Evolutionary conservation across 1,140 invertebrate genomes (phyloP).

Genomic region (Triops cancriformis): DNA sequence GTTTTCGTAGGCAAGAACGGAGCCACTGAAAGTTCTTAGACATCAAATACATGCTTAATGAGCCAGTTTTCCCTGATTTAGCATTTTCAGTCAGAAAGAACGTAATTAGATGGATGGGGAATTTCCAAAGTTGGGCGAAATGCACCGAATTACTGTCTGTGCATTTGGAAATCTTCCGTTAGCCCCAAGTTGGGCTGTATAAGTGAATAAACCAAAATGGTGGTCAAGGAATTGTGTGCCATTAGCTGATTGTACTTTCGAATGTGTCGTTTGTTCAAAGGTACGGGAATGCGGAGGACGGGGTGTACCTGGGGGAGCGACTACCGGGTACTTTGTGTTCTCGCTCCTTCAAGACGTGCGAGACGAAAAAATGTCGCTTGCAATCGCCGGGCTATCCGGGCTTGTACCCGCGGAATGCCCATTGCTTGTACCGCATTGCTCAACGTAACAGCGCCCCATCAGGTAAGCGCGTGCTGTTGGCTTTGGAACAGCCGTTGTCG

Average conservation of each 20-base stretch:
- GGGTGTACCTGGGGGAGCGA: constrained; percentile 55
- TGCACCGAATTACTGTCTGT: no score
- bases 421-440: constrained; percentile 56
- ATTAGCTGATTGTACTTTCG: neutral
- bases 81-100: no score
- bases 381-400: constrained; percentile 80
- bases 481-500: constrained; percentile 10
- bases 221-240: neutral
- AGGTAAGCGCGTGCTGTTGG: constrained; percentile 15
- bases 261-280: constrained; percentile 15
- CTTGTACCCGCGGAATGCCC: constrained; percentile 72
- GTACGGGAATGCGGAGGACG: neutral
- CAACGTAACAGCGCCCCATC: neutral
- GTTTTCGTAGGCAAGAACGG: no score
- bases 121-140: no score
- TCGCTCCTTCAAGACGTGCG: constrained; percentile 77
- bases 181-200: no score
- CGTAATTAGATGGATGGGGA: no score
- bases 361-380: constrained; percentile 70
- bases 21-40: no score
- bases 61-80: no score
- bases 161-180: no score
- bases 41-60: no score
- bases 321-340: constrained; percentile 83
- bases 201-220: no score